A percentile compares a stretch with the other conserved stretches of the same genome.
Evolutionary conservation across 2,888 invertebrate species (phyloP).

Genomic region (Chorisops tibialis): DNA sequence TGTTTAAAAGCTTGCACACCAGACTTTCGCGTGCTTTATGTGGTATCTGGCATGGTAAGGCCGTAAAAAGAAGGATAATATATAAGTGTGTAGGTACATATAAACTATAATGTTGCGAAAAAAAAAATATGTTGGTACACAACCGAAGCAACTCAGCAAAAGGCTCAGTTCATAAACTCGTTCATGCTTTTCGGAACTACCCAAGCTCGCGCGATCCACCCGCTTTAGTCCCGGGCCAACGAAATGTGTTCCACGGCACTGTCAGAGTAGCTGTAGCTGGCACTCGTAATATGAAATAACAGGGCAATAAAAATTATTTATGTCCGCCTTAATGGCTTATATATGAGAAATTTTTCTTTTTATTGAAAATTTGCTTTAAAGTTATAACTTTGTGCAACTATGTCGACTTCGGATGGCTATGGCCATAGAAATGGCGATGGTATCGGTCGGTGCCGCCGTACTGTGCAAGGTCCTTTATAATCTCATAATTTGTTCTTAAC

Average conservation of each 20-base stretch:
- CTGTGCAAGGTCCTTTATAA: no score
- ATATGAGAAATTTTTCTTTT: conserved; percentile 31
- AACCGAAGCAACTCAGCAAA: neutral
- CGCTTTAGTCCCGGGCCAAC: no score
- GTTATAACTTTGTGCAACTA: conserved; percentile 32
- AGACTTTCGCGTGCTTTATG: conserved; percentile 14
- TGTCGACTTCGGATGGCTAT: neutral
- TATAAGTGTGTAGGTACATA: neutral
- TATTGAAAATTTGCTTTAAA: conserved; percentile 32
- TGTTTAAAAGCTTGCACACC: conserved; percentile 27
- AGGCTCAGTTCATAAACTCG: conserved; percentile 25
- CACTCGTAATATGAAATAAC: conserved; percentile 30
- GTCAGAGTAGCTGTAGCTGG: conserved; percentile 16
- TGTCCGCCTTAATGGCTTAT: conserved; percentile 33
- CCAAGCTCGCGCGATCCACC: neutral
- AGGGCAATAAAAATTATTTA: conserved; percentile 33
- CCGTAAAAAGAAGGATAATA: neutral
- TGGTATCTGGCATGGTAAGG: conserved; percentile 10
- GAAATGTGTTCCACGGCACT: neutral
- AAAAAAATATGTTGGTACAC: neutral
- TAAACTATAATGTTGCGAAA: no score
- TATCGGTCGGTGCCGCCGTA: no score
- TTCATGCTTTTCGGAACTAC: conserved; percentile 21
- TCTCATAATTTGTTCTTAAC: no score
- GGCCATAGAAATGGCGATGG: no score